A percentile compares a stretch with the other conserved stretches of the same genome.
These are phyloP conservation scores for Xiphorhynchus elegans DNA, from an alignment of 2,113 vertebrate species.

Conservation along the genomic window DNA sequence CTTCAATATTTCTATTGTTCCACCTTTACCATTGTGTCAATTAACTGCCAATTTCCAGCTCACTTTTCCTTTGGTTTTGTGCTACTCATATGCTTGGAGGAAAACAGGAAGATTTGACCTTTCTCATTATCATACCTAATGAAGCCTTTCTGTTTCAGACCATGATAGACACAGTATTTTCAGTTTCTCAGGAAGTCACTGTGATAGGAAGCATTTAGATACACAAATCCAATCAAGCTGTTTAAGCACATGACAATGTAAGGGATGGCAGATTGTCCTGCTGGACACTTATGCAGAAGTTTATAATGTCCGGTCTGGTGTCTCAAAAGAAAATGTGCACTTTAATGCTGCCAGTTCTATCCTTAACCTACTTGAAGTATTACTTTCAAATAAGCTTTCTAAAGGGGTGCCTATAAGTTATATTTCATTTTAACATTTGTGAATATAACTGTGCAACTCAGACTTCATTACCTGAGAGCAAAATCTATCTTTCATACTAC, in stretches of 20 bases:
- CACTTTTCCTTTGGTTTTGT: neutral
- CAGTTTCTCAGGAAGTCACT: neutral
- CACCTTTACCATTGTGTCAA: neutral
- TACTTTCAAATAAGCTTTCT: neutral
- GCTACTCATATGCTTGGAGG: neutral
- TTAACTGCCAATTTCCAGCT: neutral
- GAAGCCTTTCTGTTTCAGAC: neutral
- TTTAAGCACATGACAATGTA: neutral
- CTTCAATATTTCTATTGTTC: neutral
- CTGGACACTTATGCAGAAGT: neutral
- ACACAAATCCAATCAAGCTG: neutral
- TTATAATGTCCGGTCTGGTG: neutral
- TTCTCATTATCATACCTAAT: neutral
- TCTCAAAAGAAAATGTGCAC: neutral
- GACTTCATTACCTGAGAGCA: neutral
- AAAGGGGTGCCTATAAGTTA: neutral
- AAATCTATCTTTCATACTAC: constrained; percentile 31
- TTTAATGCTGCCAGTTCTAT: neutral
- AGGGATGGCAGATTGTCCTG: neutral
- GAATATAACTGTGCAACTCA: neutral
- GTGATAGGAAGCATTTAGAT: neutral
- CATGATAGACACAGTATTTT: neutral
- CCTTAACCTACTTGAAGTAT: neutral
- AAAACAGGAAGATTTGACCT: neutral
- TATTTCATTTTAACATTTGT: neutral